Evolutionary conservation across 2,888 invertebrate genomes (phyloP), one percentile per base, ranked within the genome.

Genomic region (Rhamphomyia laevipes): DNA sequence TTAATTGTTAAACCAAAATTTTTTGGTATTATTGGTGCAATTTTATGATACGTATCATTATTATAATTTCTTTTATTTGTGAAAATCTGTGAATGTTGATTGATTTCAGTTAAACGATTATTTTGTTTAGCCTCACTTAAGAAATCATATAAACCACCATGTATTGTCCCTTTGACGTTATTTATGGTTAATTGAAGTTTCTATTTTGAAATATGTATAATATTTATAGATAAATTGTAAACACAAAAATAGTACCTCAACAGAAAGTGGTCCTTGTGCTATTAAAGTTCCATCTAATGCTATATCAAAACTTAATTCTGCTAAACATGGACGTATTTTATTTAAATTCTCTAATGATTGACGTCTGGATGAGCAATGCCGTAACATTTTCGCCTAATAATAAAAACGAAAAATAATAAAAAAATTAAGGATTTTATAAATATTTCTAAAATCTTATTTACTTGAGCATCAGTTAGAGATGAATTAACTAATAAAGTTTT

Each of bases 21-120:
- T 82, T 87, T 88, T 71, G 88, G 88, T 74, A 88, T 80, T 55
- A 87, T 77, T 23, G 88, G 87, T 18, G 83, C 77, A 53, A 87
- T 70, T 63, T 82, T 77, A 37, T 77, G 74, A 61, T 81, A 77
- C 47, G 80, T 64, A 48, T 79, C 76, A 54, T 71, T 71, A 48
- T 63, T 63, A 33, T 66, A 66, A 40, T 47, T 52, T 41, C 37
- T 47, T 45, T 56, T 53, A 46, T 48, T 53, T 15, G 33, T 49
- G 37, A 46, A 16, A 53, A 50, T 48, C 48, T 51, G 10, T 46
- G 56, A 50, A 30, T 54, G 43, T 44, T 50, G 48, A 50, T 54
- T 50, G 48, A 51, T 50, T 50, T 60, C 55, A 41, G 55, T 51
- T 6, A 61, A 61, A 43, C 60, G 56, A 21, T 61, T 66, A 43